Conservation (phyloP, 2,113 vertebrate genomes). For the Sylvicapra grimmia region DNA sequence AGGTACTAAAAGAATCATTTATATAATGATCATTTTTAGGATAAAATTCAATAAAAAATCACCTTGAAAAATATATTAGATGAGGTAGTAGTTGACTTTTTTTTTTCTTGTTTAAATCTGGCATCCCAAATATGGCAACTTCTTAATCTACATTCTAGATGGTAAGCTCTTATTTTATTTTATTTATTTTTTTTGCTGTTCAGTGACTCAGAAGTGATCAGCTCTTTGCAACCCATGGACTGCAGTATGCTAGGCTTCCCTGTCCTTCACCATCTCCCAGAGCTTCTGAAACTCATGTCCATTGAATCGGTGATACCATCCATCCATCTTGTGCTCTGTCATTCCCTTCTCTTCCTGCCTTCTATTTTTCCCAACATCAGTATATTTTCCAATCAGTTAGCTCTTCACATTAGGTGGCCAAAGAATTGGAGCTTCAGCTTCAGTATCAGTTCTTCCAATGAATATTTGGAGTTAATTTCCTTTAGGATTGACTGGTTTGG, state of each 20-base stretch:
- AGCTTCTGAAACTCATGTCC: neutral
- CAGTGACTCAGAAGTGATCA: neutral
- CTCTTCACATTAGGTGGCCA: neutral
- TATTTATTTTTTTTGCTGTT: neutral
- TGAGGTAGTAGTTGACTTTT: neutral
- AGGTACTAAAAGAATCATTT: neutral
- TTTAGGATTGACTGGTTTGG: neutral
- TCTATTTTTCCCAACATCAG: neutral
- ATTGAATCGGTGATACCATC: neutral
- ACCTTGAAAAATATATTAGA: neutral
- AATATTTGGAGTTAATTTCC: neutral
- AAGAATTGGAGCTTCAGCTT: neutral
- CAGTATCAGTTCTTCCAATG: neutral
- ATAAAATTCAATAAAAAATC: neutral
- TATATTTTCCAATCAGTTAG: neutral
- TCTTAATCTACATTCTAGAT: slow-evolving; percentile 5
- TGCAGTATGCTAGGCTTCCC: neutral
- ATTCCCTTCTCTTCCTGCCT: neutral
- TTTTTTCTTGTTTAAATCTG: neutral
- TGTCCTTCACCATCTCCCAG: neutral
- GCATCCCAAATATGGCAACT: neutral
- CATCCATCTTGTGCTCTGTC: neutral
- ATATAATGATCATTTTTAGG: neutral
- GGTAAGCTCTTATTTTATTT: slow-evolving; percentile 2
- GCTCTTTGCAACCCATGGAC: neutral